Conservation (phyloP, 2,113 vertebrate genomes). For the Campylomormyrus tamandua region DNA sequence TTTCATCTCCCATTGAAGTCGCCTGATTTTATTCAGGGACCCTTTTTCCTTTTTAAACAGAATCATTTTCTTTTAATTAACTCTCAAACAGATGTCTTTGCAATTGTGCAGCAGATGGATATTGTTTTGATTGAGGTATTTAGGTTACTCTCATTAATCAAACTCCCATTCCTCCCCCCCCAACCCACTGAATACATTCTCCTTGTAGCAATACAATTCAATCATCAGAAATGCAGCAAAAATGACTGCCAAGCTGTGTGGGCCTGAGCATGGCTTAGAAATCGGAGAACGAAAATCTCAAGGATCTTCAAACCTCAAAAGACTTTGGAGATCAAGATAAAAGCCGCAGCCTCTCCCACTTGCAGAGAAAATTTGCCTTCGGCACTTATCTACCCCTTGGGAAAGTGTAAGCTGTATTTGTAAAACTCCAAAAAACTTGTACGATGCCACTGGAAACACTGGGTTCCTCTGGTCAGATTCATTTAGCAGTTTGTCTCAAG, state of each 20-base stretch:
- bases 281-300: constrained; percentile 44
- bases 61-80: constrained; percentile 22
- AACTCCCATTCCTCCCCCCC: constrained; percentile 12
- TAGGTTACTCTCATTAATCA: constrained; percentile 46
- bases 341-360: constrained; percentile 41
- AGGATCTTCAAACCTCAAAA: constrained; percentile 52
- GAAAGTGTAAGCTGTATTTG: constrained; percentile 18
- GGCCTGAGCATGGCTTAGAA: constrained; percentile 41
- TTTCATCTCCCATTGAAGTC: not conserved
- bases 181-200: constrained; percentile 26
- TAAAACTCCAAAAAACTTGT: constrained; percentile 22
- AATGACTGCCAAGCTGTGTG: constrained; percentile 57
- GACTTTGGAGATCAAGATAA: constrained; percentile 52
- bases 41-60: not conserved
- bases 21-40: not conserved
- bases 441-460: constrained; percentile 6
- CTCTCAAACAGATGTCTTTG: constrained; percentile 16
- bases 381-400: constrained; percentile 28
- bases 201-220: constrained; percentile 43
- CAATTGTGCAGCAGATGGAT: constrained; percentile 43
- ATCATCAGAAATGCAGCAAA: constrained; percentile 52
- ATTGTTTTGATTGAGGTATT: constrained; percentile 44
- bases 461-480: not conserved
- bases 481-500: not conserved
- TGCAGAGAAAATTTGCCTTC: constrained; percentile 52